Evolutionary conservation across 1,140 invertebrate genomes (phyloP), one percentile per base, ranked within the genome.

Genomic region (Drosophila asahinai): DNA sequence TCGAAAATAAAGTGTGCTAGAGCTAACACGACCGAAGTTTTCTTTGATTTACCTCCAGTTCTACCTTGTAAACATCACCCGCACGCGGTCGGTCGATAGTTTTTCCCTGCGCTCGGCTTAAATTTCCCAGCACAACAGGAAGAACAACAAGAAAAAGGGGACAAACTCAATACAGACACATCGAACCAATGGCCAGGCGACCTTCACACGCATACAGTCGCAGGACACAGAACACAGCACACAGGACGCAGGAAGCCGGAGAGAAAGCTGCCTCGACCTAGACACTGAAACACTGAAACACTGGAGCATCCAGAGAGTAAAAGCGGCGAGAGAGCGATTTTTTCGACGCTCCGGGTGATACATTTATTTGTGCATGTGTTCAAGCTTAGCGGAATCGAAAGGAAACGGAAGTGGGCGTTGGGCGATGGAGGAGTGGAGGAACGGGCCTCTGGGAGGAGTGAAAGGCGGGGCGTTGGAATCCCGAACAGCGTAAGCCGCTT

Each of bases 241-340:
- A 47, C 30, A 49, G 30, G 25, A 45, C 12, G 58, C 43, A 48
- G 61, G 52, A 55, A 25, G 54, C 19, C 36, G 48, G 58, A 63
- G 58, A 54, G 54, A 89, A 72, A 89, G 84, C 78, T 84, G 54
- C 86, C 84, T 79, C 86, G 84, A 89, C 84, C 86, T 89, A 89
- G 86, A 90, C 86, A 84, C 73, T 89, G 81, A 89, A 89, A 54
- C 63, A 65, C 40, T 17, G 19, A 89, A 89, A 54, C 63, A 65
- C 40, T 17, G 19, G 4, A 65, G 58, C 58, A 65, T n/a, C 25
- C 22, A 25, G 60, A 45, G 65, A 72, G 70, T 33, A 19, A 47
- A 62, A 62, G 33, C 36, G 22, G 19, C 15, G 57, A 75, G 70
- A 70, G 60, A 55, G 62, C 14, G 47, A 19, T 25, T 52, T 45